These are phyloP conservation scores for Neoitamus cyanurus DNA, from an alignment of 2,888 invertebrate species.

Conservation along the genomic window DNA sequence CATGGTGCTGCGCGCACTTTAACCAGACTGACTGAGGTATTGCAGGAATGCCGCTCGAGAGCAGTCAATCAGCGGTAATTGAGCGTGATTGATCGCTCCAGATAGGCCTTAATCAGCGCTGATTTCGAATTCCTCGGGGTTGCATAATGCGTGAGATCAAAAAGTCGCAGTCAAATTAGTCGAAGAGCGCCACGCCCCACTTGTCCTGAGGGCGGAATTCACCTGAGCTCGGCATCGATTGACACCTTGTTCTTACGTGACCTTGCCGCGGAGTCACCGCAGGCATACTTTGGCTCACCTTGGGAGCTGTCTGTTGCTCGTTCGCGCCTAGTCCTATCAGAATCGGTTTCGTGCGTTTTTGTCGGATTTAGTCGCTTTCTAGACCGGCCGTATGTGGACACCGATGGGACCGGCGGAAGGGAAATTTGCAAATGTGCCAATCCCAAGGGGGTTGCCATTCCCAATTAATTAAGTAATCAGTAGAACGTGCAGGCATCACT, in stretches of 20 bases:
- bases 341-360: neutral
- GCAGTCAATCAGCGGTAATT: neutral
- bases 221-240: conserved; percentile 3
- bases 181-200: neutral
- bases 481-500: conserved; percentile 15
- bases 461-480: conserved; percentile 46
- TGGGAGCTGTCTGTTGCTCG: neutral
- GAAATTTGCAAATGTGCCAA: conserved; percentile 17
- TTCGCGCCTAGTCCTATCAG: neutral
- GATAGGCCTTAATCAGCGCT: neutral
- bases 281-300: neutral
- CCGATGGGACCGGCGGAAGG: neutral
- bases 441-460: conserved; percentile 19
- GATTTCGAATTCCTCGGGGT: neutral
- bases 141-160: neutral
- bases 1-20: neutral
- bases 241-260: conserved; percentile 21
- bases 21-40: neutral
- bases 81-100: neutral
- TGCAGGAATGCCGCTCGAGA: neutral
- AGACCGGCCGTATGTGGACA: neutral
- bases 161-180: neutral
- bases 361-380: neutral
- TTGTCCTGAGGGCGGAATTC: neutral
- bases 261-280: neutral